These are phyloP conservation scores for Parauchenoglanis ngamensis DNA, from an alignment of 2,797 vertebrate species.

Conservation along the genomic window DNA sequence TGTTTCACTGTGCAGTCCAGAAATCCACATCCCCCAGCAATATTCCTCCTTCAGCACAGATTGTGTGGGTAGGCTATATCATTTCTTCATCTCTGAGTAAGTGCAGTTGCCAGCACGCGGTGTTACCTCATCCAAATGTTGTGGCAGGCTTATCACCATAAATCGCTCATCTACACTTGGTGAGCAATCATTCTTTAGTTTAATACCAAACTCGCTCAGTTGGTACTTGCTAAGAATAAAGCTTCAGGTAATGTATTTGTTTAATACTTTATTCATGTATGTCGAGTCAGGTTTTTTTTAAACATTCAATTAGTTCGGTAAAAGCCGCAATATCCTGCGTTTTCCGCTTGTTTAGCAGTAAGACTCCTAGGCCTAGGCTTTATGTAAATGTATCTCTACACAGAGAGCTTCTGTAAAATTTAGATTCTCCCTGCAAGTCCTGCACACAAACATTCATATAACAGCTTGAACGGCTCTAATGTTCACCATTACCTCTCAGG, in stretches of 20 bases:
- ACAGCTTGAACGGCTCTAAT: constrained; percentile 16
- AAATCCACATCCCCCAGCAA: constrained; percentile 44
- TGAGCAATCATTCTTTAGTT: constrained; percentile 33
- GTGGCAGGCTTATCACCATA: constrained; percentile 45
- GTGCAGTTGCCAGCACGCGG: constrained; percentile 42
- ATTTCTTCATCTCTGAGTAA: constrained; percentile 55
- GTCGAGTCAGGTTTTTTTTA: background rate
- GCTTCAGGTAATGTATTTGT: background rate
- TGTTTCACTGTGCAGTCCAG: constrained; percentile 31
- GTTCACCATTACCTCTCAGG: constrained; percentile 8
- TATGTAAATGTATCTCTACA: constrained; percentile 6
- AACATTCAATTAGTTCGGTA: constrained; percentile 20
- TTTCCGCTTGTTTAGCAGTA: constrained; percentile 34
- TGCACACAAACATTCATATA: background rate
- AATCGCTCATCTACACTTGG: constrained; percentile 33
- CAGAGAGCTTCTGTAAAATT: constrained; percentile 12
- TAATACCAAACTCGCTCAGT: background rate
- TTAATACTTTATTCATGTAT: background rate
- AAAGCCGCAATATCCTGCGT: constrained; percentile 6
- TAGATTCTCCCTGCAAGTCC: background rate
- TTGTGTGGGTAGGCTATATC: constrained; percentile 58
- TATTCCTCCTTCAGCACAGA: constrained; percentile 48
- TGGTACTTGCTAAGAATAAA: background rate
- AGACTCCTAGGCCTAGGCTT: background rate
- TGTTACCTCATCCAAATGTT: constrained; percentile 52